phyloP scores from a whole-genome alignment of 2,888 invertebrate species.

The Epirrhoe tristata region DNA sequence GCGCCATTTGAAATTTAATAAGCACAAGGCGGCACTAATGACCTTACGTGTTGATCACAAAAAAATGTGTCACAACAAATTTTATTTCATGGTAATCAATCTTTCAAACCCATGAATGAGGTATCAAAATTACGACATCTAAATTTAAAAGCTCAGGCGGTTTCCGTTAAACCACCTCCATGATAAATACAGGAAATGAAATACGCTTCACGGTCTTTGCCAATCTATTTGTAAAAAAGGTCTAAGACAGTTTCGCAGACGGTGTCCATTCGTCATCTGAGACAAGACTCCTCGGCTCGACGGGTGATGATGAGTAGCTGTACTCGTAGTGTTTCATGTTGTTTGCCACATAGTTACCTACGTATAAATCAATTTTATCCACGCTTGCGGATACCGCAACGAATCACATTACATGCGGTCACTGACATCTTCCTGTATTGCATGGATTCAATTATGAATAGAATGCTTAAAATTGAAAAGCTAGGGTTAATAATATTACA shows the following conservation, averaged over 20 bases:
- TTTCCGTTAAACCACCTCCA: conserved; percentile 13
- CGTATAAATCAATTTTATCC: conserved; percentile 74
- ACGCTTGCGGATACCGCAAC: conserved; percentile 71
- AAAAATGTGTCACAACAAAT: conserved; percentile 22
- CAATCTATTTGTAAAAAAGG: conserved; percentile 47
- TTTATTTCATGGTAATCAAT: conserved; percentile 3
- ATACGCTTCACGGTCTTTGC: conserved; percentile 55
- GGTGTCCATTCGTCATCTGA: conserved; percentile 45
- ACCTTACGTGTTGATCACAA: conserved; percentile 35
- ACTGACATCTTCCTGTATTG: conserved; percentile 75
- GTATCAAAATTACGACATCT: not conserved
- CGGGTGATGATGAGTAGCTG: conserved; percentile 38
- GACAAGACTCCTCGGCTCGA: conserved; percentile 35
- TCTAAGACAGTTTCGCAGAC: conserved; percentile 28
- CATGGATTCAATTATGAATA: conserved; percentile 62
- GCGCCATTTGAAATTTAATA: conserved; percentile 51
- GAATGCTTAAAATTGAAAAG: conserved; percentile 32
- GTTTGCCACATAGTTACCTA: conserved; percentile 53
- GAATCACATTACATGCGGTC: conserved; percentile 78
- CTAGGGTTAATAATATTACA: conserved; percentile 17
- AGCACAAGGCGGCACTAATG: conserved; percentile 33
- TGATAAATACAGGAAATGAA: conserved; percentile 45
- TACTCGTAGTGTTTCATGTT: conserved; percentile 43
- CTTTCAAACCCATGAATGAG: conserved; percentile 1
- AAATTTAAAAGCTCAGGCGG: not conserved